A percentile compares a stretch with the other conserved stretches of the same genome.
Conservation (phyloP, 2,113 vertebrate genomes). For the Lepus americanus region DNA sequence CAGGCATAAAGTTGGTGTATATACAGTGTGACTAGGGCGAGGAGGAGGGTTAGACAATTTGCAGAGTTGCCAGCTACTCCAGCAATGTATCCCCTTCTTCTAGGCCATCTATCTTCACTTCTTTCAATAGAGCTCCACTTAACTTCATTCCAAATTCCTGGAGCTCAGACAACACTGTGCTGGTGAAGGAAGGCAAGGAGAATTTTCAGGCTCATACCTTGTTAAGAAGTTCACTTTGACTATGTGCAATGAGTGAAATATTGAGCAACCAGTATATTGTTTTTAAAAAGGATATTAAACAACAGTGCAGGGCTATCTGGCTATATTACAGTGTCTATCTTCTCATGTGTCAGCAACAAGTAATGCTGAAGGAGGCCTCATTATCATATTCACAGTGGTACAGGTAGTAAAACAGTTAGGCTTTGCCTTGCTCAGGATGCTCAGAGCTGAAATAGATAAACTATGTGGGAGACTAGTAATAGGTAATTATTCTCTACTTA, state of each 20-base stretch:
- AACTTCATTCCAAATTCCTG: slow-evolving; percentile 33
- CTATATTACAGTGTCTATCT: slow-evolving; percentile 89
- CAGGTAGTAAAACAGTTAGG: slow-evolving; percentile 90
- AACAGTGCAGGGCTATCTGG: slow-evolving; percentile 85
- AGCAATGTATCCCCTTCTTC: not conserved
- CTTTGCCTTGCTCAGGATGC: slow-evolving; percentile 90
- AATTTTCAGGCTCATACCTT: slow-evolving; percentile 66
- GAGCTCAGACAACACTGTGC: slow-evolving; percentile 68
- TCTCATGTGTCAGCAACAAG: slow-evolving; percentile 91
- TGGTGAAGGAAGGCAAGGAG: slow-evolving; percentile 60
- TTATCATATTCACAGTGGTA: slow-evolving; percentile 91
- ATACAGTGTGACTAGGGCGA: not conserved
- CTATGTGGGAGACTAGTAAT: slow-evolving; percentile 92
- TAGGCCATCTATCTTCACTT: not conserved
- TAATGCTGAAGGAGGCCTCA: slow-evolving; percentile 88
- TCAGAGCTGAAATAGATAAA: slow-evolving; percentile 90
- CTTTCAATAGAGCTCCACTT: not conserved
- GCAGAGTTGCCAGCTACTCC: not conserved
- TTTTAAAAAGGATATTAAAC: slow-evolving; percentile 89
- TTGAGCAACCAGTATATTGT: slow-evolving; percentile 84
- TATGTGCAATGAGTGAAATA: slow-evolving; percentile 84
- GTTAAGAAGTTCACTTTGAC: slow-evolving; percentile 82
- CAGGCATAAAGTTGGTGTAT: not conserved
- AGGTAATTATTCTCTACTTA: slow-evolving; percentile 94
- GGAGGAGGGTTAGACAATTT: not conserved